phyloP scores from a whole-genome alignment of 1,140 invertebrate species.

The Aricia agestis region DNA sequence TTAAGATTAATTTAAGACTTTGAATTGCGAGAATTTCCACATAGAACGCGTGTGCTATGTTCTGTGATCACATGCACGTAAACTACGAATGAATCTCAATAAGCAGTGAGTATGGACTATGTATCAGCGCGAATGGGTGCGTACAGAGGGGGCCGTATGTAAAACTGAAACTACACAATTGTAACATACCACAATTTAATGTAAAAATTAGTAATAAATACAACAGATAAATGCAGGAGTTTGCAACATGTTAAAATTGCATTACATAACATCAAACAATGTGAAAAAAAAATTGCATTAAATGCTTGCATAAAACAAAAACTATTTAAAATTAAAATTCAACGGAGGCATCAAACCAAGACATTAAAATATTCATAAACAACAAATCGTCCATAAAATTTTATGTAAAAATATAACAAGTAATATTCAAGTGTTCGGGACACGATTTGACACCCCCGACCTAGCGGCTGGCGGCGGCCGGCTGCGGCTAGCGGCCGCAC shows the following conservation, averaged over 20 bases:
- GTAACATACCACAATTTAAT: slow-evolving; percentile 79
- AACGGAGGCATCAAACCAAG: slow-evolving; percentile 75
- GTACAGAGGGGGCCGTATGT: slow-evolving; percentile 43
- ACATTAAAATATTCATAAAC: slow-evolving; percentile 73
- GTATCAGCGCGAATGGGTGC: slow-evolving; percentile 32
- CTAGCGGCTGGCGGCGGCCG: slow-evolving; percentile 54
- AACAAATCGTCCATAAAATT: slow-evolving; percentile 72
- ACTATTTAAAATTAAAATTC: slow-evolving; percentile 73
- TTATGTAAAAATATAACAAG: slow-evolving; percentile 71
- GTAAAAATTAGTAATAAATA: slow-evolving; percentile 79
- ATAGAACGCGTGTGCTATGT: background rate
- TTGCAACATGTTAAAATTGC: slow-evolving; percentile 76
- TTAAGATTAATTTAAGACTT: background rate
- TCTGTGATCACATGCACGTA: slow-evolving; percentile 1
- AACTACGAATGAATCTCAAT: background rate
- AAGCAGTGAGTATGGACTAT: slow-evolving; percentile 25
- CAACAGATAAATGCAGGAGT: slow-evolving; percentile 78
- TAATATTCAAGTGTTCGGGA: slow-evolving; percentile 57
- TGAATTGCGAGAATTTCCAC: background rate
- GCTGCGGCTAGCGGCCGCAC: slow-evolving; percentile 51
- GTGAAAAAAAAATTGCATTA: slow-evolving; percentile 75
- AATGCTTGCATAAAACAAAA: slow-evolving; percentile 76
- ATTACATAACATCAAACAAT: slow-evolving; percentile 77
- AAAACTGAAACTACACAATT: slow-evolving; percentile 75
- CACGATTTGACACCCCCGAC: slow-evolving; percentile 72